Evolutionary conservation across 2,797 vertebrate species (phyloP).

Genomic region (Oceanodroma leucorhoa): DNA sequence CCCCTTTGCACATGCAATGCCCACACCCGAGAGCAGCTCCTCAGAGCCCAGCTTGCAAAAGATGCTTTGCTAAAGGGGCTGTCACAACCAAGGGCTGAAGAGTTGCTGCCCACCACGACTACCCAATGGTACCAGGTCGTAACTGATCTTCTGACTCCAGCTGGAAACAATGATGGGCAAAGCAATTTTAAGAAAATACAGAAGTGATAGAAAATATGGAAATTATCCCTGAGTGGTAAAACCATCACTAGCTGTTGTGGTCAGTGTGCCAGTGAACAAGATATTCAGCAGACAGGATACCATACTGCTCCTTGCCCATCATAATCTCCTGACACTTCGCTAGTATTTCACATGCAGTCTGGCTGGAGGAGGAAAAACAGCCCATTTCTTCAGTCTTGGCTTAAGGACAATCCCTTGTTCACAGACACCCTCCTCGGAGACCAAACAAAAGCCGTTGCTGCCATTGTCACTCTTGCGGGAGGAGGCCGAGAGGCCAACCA

Average conservation of each 20-base stretch:
- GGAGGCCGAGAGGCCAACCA: neutral
- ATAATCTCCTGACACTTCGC: neutral
- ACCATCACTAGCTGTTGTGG: neutral
- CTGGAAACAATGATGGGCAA: neutral
- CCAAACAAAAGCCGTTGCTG: neutral
- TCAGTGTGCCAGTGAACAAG: neutral
- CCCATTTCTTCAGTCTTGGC: neutral
- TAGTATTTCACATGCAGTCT: neutral
- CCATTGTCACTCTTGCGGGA: rapidly evolving
- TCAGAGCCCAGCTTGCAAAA: neutral
- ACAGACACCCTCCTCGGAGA: neutral
- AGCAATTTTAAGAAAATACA: neutral
- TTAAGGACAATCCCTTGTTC: neutral
- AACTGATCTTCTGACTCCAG: neutral
- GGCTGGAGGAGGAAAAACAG: neutral
- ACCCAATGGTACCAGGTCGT: neutral
- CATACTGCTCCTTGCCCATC: neutral
- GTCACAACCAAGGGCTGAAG: neutral
- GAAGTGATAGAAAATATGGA: neutral
- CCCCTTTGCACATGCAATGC: too few species aligned
- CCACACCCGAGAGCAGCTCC: neutral
- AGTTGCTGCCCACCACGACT: neutral
- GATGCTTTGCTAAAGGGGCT: neutral
- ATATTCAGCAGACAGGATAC: neutral
- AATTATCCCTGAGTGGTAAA: neutral